phyloP scores from a whole-genome alignment of 2,888 invertebrate species.

The Acheta domesticus region DNA sequence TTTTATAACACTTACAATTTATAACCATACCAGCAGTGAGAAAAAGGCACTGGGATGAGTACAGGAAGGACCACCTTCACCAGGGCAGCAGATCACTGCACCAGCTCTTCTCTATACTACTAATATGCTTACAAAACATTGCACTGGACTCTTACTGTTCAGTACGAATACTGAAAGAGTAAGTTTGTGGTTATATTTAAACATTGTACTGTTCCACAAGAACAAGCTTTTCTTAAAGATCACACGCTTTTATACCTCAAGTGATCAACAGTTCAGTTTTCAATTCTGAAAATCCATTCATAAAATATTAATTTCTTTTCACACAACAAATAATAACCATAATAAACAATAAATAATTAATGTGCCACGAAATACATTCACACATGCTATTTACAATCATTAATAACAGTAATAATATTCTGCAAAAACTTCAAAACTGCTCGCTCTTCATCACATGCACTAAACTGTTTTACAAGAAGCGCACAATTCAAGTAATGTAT shows the following conservation, averaged over 20 bases:
- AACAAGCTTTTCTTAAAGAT: background rate
- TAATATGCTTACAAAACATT: background rate
- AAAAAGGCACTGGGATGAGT: conserved; percentile 11
- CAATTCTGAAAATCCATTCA: background rate
- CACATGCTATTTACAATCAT: background rate
- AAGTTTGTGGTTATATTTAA: background rate
- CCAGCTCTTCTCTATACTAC: no score
- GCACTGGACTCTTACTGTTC: background rate
- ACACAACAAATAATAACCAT: background rate
- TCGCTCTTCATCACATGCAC: no score
- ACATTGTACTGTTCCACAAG: background rate
- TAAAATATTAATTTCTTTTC: background rate
- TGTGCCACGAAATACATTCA: background rate
- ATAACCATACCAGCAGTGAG: background rate
- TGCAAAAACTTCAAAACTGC: no score
- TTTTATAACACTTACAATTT: no score
- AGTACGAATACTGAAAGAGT: background rate
- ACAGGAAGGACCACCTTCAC: background rate
- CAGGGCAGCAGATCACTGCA: background rate
- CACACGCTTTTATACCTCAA: background rate
- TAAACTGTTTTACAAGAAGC: no score
- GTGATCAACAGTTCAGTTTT: background rate
- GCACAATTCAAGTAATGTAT: no score
- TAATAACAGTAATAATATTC: background rate
- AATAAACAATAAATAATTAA: background rate